Evolutionary conservation across 2,888 invertebrate species (phyloP).

Genomic region (Allygus modestus): DNA sequence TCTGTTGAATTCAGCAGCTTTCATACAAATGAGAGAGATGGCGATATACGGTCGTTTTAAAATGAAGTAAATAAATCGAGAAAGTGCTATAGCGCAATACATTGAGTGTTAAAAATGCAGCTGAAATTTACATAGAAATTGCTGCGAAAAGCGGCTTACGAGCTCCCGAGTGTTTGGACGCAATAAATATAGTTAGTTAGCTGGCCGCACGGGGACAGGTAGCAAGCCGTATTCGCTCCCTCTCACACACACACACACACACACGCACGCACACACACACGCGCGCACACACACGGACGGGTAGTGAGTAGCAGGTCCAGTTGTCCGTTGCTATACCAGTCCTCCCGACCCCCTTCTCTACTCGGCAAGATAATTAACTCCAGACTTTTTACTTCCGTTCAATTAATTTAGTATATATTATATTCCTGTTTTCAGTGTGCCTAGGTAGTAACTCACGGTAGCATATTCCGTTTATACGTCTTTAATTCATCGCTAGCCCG

Average conservation of each 20-base stretch:
- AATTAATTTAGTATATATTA: background rate
- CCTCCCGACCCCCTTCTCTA: background rate
- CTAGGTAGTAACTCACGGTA: too few species aligned
- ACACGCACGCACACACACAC: constrained; percentile 33
- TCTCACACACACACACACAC: constrained; percentile 13
- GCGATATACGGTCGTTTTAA: constrained; percentile 3
- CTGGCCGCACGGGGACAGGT: constrained; percentile 8
- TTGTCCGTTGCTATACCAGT: background rate
- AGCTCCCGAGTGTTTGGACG: background rate
- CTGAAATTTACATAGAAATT: constrained; percentile 25
- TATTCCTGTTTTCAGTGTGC: background rate
- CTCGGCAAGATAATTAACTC: background rate
- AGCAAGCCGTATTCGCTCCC: constrained; percentile 11
- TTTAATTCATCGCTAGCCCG: too few species aligned
- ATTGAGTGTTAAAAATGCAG: constrained; percentile 12
- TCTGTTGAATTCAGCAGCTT: background rate
- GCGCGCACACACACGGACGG: background rate
- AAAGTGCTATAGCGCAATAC: background rate
- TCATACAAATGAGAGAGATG: background rate
- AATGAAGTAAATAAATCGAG: constrained; percentile 9
- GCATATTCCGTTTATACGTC: too few species aligned
- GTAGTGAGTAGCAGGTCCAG: background rate
- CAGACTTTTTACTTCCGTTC: background rate
- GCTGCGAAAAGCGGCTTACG: background rate
- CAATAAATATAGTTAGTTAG: constrained; percentile 35